A percentile compares a stretch with the other conserved stretches of the same genome.
Evolutionary conservation across 2,888 invertebrate genomes (phyloP).

Genomic region (Therioaphis trifolii): DNA sequence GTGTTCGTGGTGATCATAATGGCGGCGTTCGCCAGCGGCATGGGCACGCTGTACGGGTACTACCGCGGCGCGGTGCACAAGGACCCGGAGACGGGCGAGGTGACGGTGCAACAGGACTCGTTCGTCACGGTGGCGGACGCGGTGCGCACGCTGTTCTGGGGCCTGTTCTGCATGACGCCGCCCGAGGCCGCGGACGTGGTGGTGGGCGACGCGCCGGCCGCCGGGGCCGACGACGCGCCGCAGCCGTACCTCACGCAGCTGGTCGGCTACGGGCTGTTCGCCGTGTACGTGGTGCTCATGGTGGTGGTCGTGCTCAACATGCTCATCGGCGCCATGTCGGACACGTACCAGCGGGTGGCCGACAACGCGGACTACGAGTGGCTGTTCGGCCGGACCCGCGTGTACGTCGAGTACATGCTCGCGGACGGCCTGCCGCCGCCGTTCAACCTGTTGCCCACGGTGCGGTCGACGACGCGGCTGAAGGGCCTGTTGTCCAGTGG

Average conservation of each 20-base stretch:
- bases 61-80: constrained; percentile 76
- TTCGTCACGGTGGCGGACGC: constrained; percentile 64
- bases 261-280: constrained; percentile 77
- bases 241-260: constrained; percentile 75
- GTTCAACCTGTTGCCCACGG: constrained; percentile 70
- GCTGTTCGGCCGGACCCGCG: constrained; percentile 80
- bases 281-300: constrained; percentile 77
- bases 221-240: constrained; percentile 69
- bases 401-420: constrained; percentile 80
- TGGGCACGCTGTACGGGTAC: constrained; percentile 76
- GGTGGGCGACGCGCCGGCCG: constrained; percentile 72
- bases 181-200: constrained; percentile 76
- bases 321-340: constrained; percentile 82
- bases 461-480: not conserved
- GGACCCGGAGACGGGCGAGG: constrained; percentile 71
- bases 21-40: constrained; percentile 73
- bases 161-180: constrained; percentile 77
- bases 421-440: constrained; percentile 79
- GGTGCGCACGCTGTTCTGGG: constrained; percentile 79
- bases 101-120: constrained; percentile 71
- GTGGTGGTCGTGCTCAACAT: constrained; percentile 81
- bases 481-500: not conserved
- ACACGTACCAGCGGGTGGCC: constrained; percentile 69
- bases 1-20: constrained; percentile 75
- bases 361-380: constrained; percentile 76